A percentile compares a stretch with the other conserved stretches of the same genome.
phyloP scores from a whole-genome alignment of 2,888 invertebrate species.

The Eupelmus urozonus region DNA sequence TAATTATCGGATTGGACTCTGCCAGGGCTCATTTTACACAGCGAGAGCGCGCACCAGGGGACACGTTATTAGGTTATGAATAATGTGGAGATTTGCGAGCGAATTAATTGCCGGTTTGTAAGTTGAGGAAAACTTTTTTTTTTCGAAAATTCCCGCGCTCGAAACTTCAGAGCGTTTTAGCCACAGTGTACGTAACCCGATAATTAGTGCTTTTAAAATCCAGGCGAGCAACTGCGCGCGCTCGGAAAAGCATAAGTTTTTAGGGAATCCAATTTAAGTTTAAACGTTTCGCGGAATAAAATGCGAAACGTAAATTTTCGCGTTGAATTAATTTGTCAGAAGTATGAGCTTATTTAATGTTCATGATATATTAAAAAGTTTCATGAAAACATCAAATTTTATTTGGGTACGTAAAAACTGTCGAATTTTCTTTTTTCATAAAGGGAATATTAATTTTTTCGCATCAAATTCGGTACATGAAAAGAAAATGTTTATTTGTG shows the following conservation, averaged over 20 bases:
- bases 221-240: background rate
- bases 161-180: background rate
- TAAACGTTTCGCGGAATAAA: slow-evolving; percentile 12
- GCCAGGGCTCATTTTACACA: slow-evolving; percentile 22
- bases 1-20: slow-evolving; percentile 32
- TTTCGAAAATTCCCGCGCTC: slow-evolving; percentile 8
- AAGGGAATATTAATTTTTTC: too few relatives aligned
- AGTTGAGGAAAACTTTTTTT: slow-evolving; percentile 10
- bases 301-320: background rate
- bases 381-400: too few relatives aligned
- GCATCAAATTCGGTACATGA: too few relatives aligned
- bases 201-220: slow-evolving; percentile 33
- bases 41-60: background rate
- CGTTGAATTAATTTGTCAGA: background rate
- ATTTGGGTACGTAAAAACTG: too few relatives aligned
- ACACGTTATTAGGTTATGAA: slow-evolving; percentile 39
- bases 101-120: slow-evolving; percentile 9
- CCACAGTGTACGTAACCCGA: background rate
- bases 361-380: too few relatives aligned
- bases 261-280: slow-evolving; percentile 29
- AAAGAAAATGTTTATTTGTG: too few relatives aligned
- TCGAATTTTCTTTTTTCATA: too few relatives aligned
- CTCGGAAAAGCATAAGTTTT: slow-evolving; percentile 5
- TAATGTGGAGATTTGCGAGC: slow-evolving; percentile 34
- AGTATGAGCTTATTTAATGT: too few relatives aligned